These are phyloP conservation scores for Babylonia areolata DNA, from an alignment of 1,140 invertebrate genomes.

Conservation along the genomic window DNA sequence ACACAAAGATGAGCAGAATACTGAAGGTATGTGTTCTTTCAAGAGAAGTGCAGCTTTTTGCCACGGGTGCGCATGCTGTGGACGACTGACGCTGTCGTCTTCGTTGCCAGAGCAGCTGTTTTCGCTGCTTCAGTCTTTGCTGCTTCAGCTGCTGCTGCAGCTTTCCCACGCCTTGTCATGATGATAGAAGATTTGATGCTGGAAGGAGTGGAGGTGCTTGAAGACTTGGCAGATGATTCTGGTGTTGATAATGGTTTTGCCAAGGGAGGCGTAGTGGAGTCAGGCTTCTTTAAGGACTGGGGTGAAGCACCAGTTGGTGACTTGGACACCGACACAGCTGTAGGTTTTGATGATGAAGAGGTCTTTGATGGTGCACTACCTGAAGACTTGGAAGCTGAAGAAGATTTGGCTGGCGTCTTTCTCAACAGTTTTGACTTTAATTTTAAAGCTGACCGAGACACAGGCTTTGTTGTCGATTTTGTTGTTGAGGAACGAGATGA, in stretches of 20 bases:
- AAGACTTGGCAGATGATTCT: neutral
- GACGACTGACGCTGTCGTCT: neutral
- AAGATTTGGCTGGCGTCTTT: neutral
- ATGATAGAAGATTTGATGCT: neutral
- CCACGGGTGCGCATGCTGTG: conserved; percentile 27
- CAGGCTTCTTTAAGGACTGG: neutral
- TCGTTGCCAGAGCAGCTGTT: neutral
- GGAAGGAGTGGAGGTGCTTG: neutral
- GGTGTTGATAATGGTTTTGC: neutral
- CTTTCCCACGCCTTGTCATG: conserved; percentile 33
- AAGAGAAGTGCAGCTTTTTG: conserved; percentile 29
- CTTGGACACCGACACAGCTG: neutral
- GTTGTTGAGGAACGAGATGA: neutral
- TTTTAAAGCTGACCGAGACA: neutral
- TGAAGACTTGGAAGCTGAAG: neutral
- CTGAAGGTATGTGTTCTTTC: neutral
- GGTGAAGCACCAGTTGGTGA: neutral
- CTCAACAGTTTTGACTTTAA: neutral
- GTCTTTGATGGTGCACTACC: neutral
- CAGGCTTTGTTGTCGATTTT: neutral
- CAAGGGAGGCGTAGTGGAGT: neutral
- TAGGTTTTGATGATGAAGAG: neutral
- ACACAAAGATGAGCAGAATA: neutral
- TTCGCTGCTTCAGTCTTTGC: neutral
- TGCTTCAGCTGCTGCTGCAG: conserved; percentile 20